Evolutionary conservation across 2,888 invertebrate species (phyloP), one percentile per base, ranked within the genome.

Genomic region (Ectemnius cavifrons): DNA sequence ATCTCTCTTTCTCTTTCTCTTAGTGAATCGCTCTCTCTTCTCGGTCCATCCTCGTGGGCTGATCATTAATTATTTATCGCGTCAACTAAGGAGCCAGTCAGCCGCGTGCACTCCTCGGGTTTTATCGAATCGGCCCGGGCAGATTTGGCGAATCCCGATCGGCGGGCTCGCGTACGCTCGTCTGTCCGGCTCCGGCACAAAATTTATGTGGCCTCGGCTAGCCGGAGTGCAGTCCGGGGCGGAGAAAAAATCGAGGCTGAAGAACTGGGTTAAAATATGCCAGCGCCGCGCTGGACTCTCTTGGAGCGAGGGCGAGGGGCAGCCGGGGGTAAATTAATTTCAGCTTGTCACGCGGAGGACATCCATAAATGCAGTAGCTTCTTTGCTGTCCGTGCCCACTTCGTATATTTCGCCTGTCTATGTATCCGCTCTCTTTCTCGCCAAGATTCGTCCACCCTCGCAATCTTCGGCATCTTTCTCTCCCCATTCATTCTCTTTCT

Each of bases 61-160:
- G 80, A 85, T 88, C 89, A 90, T 90, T 89, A 89, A 90, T 90
- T 90, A 90, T 90, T 89, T 90, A 89, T 89, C 87, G 87, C 86
- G 86, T 87, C 86, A 85, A 86, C 80, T 71, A 78, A 80, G 84
- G 79, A 84, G 75, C 66, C 75, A 80, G 83, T 75, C 80, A 77
- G 69, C 65, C 72, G 78, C 78, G 80, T 73, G 68, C 71, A 62
- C 65, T 77, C 70, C 61, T 71, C 79, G 80, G 77, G 80, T 83
- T 83, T 83, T 83, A 83, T 81, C 79, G 81, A 78, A 77, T 79
- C 73, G 78, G 62, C n/a, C 16, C 52, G 59, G 65, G 65, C 70
- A 74, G 75, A 80, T 81, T 84, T 84, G 76, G 78, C 81, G 78
- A 82, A 85, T 83, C 77, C 64, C 72, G 73, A 69, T 67, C 69